Conservation (phyloP, 2,797 vertebrate species). For the Sphenodon punctatus region DNA sequence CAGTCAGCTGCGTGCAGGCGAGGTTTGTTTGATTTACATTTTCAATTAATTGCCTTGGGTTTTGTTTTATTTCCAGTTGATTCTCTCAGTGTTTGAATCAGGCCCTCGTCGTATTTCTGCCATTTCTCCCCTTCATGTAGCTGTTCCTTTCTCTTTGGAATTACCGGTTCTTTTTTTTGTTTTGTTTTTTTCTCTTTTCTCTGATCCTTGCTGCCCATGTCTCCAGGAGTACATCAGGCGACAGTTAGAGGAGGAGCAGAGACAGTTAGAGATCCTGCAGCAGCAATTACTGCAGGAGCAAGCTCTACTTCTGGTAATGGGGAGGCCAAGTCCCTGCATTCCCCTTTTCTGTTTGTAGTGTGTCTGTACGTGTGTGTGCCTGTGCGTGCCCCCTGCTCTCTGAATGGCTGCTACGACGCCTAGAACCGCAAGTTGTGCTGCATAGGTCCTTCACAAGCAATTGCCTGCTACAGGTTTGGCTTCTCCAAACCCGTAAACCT, state of each 20-base stretch:
- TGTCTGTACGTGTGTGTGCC: not conserved
- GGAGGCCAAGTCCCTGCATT: slow-evolving; percentile 50
- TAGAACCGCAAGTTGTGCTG: not conserved
- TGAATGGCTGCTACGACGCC: not conserved
- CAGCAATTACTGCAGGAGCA: slow-evolving; percentile 99
- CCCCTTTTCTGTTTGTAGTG: slow-evolving; percentile 26
- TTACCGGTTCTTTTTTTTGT: slow-evolving; percentile 70
- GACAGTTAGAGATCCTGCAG: slow-evolving; percentile 99
- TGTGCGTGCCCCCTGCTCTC: not conserved
- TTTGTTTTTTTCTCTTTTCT: slow-evolving; percentile 62
- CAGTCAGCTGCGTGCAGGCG: not conserved
- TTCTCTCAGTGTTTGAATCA: not conserved
- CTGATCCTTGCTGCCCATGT: slow-evolving; percentile 68
- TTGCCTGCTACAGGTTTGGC: not conserved
- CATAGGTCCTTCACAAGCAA: not conserved
- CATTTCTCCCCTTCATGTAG: not conserved
- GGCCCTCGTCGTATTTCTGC: slow-evolving; percentile 12
- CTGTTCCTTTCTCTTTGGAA: slow-evolving; percentile 55
- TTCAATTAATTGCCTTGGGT: slow-evolving; percentile 20
- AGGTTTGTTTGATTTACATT: slow-evolving; percentile 16
- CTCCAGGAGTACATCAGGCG: slow-evolving; percentile 99
- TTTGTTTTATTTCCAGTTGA: not conserved
- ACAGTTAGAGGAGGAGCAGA: slow-evolving; percentile 99
- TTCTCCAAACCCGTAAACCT: not conserved
- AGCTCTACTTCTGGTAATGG: slow-evolving; percentile 97